phyloP scores from a whole-genome alignment of 1,140 invertebrate species.

The Drosophila kepulauana region DNA sequence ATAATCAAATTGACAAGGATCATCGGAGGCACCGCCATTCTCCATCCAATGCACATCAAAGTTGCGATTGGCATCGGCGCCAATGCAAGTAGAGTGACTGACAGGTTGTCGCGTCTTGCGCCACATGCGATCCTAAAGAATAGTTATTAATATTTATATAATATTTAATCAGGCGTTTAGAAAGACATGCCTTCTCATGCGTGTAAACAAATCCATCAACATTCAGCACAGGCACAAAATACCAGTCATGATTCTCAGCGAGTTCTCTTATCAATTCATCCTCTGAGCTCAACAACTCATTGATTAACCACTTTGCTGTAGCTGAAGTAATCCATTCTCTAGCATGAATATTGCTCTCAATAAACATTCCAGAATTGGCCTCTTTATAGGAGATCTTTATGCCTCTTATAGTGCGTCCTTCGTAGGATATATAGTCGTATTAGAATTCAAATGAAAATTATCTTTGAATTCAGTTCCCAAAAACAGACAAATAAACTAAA shows the following conservation, averaged over 20 bases:
- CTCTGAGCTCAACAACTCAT: too few relatives aligned
- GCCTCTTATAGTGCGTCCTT: constrained; percentile 87
- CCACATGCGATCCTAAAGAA: constrained; percentile 85
- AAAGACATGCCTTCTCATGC: constrained; percentile 71
- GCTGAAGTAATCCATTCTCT: too few relatives aligned
- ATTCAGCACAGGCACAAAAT: constrained; percentile 89
- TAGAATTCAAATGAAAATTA: too few relatives aligned
- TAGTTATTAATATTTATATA: not conserved
- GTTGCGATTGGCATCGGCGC: constrained; percentile 90
- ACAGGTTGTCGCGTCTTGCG: constrained; percentile 85
- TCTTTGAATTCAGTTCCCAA: too few relatives aligned
- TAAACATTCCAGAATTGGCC: constrained; percentile 86
- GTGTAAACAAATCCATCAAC: constrained; percentile 90
- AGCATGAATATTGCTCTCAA: constrained; percentile 80
- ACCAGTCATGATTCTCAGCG: constrained; percentile 87
- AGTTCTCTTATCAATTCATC: constrained; percentile 54
- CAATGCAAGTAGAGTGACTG: constrained; percentile 85
- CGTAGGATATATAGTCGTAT: constrained; percentile 43
- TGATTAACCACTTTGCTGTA: too few relatives aligned
- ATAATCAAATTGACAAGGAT: constrained; percentile 89
- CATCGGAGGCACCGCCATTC: constrained; percentile 64
- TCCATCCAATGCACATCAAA: constrained; percentile 89
- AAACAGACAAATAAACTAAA: too few relatives aligned
- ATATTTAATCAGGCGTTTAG: too few relatives aligned
- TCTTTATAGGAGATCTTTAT: constrained; percentile 87